phyloP scores from a whole-genome alignment of 2,797 vertebrate genomes.

The Danio tinwini region DNA sequence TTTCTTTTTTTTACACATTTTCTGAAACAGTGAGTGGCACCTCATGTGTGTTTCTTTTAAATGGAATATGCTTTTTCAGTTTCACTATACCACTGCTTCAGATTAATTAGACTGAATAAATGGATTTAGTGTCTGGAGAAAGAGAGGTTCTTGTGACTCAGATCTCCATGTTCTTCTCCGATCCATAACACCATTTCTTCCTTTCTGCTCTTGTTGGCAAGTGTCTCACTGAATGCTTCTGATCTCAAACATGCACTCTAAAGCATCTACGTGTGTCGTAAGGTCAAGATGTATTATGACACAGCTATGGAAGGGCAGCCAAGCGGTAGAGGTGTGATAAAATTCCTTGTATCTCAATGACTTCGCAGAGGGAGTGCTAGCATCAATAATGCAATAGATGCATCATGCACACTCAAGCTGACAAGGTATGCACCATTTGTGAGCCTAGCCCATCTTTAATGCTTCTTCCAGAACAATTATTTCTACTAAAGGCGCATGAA shows the following conservation, averaged over 20 bases:
- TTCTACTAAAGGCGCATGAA: background rate
- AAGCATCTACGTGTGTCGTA: slow-evolving; percentile 8
- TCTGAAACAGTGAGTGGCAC: background rate
- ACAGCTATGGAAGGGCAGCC: slow-evolving; percentile 31
- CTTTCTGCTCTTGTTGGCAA: background rate
- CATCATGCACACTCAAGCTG: background rate
- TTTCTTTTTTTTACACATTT: background rate
- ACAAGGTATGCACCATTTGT: background rate
- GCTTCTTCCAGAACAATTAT: background rate
- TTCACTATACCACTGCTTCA: slow-evolving; percentile 15
- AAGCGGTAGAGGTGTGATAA: slow-evolving; percentile 34
- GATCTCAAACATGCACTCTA: background rate
- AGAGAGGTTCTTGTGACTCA: background rate
- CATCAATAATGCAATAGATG: slow-evolving; percentile 20
- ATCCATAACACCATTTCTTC: slow-evolving; percentile 26
- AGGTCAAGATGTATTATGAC: slow-evolving; percentile 29
- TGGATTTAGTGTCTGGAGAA: slow-evolving; percentile 10
- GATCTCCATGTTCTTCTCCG: slow-evolving; percentile 4
- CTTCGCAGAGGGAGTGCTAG: slow-evolving; percentile 15
- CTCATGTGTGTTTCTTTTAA: slow-evolving; percentile 2
- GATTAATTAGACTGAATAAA: slow-evolving; percentile 25
- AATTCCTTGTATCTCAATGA: slow-evolving; percentile 21
- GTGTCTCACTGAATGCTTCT: background rate
- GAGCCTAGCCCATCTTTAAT: background rate
- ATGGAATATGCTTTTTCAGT: background rate